Conservation (phyloP, 2,888 invertebrate genomes). For the Eledone cirrhosa region DNA sequence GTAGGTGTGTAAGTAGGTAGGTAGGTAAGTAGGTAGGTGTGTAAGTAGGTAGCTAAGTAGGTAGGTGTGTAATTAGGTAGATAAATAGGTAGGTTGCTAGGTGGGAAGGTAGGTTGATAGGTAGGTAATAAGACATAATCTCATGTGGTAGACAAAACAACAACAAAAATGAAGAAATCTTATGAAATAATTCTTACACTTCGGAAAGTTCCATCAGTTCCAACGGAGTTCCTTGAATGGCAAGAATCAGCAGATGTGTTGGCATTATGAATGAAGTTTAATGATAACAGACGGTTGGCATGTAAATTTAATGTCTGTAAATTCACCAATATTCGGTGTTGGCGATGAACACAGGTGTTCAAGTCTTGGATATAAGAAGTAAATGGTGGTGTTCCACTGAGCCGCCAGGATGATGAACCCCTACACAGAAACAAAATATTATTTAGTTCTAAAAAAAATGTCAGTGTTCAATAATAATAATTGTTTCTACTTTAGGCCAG, state of each 20-base stretch:
- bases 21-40: too few species aligned
- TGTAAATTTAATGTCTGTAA: slow-evolving; percentile 84
- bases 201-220: not conserved
- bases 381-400: slow-evolving; percentile 9
- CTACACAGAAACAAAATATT: not conserved
- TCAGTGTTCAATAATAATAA: too few species aligned
- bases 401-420: slow-evolving; percentile 4
- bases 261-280: not conserved
- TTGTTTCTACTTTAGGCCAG: too few species aligned
- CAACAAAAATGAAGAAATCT: too few species aligned
- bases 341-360: slow-evolving; percentile 59
- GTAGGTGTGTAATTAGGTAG: too few species aligned
- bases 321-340: slow-evolving; percentile 82
- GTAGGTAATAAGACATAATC: too few species aligned
- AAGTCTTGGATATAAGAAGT: slow-evolving; percentile 4
- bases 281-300: slow-evolving; percentile 73
- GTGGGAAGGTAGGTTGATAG: too few species aligned
- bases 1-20: too few species aligned
- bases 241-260: slow-evolving; percentile 1
- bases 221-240: not conserved
- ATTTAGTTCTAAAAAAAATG: too few species aligned
- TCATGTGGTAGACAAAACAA: too few species aligned
- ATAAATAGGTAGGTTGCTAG: too few species aligned
- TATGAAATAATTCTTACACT: not conserved
- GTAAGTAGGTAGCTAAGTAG: too few species aligned